A percentile compares a stretch with the other conserved stretches of the same genome.
Evolutionary conservation across 1,140 invertebrate genomes (phyloP).

Genomic region (Scaptomyza graminum): DNA sequence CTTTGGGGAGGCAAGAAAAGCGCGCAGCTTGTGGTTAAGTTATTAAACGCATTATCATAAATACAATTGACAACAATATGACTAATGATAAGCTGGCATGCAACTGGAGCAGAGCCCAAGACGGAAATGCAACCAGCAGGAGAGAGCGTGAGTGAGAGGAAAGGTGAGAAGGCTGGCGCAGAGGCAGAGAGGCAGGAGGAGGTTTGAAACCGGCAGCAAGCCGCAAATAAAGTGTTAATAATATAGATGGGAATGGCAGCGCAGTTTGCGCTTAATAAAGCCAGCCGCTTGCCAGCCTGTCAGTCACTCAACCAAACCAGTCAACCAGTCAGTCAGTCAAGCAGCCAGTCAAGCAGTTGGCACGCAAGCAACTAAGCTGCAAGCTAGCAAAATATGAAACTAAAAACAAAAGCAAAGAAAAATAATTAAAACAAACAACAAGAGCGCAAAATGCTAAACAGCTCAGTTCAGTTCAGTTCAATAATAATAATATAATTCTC

Average conservation of each 20-base stretch:
- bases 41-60: constrained; percentile 82
- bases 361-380: constrained; percentile 67
- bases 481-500: constrained; percentile 11
- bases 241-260: constrained; percentile 76
- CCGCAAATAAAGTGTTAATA: constrained; percentile 80
- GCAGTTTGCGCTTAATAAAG: constrained; percentile 80
- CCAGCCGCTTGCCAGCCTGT: constrained; percentile 53
- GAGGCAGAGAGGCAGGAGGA: neutral
- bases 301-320: constrained; percentile 30
- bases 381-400: constrained; percentile 45
- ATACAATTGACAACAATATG: constrained; percentile 82
- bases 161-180: neutral
- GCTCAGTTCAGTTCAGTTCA: constrained; percentile 13
- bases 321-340: constrained; percentile 12
- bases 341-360: constrained; percentile 48
- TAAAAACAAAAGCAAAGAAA: constrained; percentile 73
- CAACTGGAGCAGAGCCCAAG: constrained; percentile 50
- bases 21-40: constrained; percentile 67
- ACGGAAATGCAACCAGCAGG: constrained; percentile 21
- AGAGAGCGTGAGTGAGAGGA: neutral
- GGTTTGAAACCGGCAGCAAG: constrained; percentile 15
- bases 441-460: constrained; percentile 81
- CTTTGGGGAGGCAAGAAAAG: constrained; percentile 17
- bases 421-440: constrained; percentile 81
- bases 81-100: constrained; percentile 81